Evolutionary conservation across 1,140 invertebrate species (phyloP).

Genomic region (Oedothorax gibbosus): DNA sequence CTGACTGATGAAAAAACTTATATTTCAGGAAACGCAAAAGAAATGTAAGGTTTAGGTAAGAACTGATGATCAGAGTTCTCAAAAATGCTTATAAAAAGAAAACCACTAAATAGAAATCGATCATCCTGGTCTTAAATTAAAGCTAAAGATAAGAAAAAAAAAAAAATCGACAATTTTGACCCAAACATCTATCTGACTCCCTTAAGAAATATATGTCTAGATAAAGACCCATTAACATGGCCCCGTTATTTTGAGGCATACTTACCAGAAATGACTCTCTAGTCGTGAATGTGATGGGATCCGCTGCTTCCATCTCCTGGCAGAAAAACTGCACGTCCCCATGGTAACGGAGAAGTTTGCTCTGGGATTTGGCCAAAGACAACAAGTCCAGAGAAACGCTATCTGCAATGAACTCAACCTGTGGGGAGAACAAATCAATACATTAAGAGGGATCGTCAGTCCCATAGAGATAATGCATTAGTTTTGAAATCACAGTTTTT

Average conservation of each 20-base stretch:
- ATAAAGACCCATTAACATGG: not conserved
- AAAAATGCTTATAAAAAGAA: too few species aligned
- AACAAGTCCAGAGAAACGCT: constrained; percentile 88
- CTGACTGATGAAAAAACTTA: too few species aligned
- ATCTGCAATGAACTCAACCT: constrained; percentile 94
- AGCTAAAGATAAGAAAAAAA: not conserved
- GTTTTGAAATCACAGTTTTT: too few species aligned
- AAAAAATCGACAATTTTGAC: not conserved
- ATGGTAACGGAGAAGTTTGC: constrained; percentile 84
- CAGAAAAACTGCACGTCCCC: constrained; percentile 91
- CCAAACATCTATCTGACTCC: not conserved
- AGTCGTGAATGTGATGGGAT: constrained; percentile 92
- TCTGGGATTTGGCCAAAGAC: constrained; percentile 85
- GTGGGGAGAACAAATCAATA: constrained; percentile 52
- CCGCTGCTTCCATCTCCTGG: constrained; percentile 83
- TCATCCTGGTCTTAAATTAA: too few species aligned
- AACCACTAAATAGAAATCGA: too few species aligned
- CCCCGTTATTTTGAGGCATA: not conserved
- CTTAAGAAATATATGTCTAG: not conserved
- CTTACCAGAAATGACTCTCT: constrained; percentile 82
- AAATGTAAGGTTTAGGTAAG: too few species aligned
- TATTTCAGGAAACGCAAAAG: too few species aligned
- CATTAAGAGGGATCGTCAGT: too few species aligned
- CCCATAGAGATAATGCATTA: too few species aligned
- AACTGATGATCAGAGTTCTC: too few species aligned